phyloP scores from a whole-genome alignment of 2,113 vertebrate species.

The Meriones unguiculatus region DNA sequence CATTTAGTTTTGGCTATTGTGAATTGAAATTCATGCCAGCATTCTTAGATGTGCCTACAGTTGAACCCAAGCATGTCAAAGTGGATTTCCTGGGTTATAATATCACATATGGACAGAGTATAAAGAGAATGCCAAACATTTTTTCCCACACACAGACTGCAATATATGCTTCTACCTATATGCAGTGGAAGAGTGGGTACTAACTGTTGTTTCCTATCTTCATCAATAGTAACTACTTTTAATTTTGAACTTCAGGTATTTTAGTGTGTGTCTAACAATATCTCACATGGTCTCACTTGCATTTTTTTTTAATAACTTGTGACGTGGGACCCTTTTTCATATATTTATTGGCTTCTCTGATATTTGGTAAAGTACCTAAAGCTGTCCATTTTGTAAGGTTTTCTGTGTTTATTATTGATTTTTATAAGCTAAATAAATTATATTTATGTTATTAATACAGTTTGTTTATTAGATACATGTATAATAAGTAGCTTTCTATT shows the following conservation, averaged over 20 bases:
- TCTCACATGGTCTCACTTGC: neutral
- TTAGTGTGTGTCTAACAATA: neutral
- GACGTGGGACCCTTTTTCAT: neutral
- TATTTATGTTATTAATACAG: neutral
- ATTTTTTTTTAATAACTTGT: slow-evolving; percentile 44
- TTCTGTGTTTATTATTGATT: slow-evolving; percentile 40
- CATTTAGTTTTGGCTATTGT: slow-evolving; percentile 6
- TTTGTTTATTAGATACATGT: neutral
- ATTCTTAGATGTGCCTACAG: slow-evolving; percentile 1
- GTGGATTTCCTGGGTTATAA: neutral
- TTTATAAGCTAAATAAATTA: neutral
- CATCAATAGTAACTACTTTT: neutral
- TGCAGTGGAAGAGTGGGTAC: neutral
- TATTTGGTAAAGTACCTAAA: neutral
- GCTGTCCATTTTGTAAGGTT: neutral
- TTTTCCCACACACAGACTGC: slow-evolving; percentile 6
- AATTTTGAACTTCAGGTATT: neutral
- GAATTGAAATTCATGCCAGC: slow-evolving; percentile 24
- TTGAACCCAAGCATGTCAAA: neutral
- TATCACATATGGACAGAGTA: neutral
- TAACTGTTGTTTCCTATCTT: neutral
- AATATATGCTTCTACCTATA: slow-evolving; percentile 15
- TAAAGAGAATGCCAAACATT: neutral
- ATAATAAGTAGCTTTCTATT: neutral
- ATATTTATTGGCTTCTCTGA: neutral